Evolutionary conservation across 2,888 invertebrate species (phyloP), one percentile per base, ranked within the genome.

Genomic region (Dichetophora obliterata): DNA sequence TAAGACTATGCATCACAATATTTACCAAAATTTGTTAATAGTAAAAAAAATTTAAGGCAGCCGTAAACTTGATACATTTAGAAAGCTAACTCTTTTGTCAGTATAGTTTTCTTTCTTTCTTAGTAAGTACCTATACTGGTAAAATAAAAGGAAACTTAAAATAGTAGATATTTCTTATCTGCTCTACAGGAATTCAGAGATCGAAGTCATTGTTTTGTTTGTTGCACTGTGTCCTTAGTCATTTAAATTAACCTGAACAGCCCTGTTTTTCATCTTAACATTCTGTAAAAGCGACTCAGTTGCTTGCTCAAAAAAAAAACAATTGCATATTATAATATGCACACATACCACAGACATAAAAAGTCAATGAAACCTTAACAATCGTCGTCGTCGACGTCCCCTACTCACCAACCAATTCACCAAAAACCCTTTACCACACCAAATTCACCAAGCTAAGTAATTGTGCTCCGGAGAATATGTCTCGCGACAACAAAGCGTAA

Each of bases 391-490:
- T 4, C 5, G 43, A 3, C 34, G 1, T 6, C 54, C 34, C 0
- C 69, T 14, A 19, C 43, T 43, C 48, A 5, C 27, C 50, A 48
- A 27, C 5, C 31, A 9, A 14, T 31, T 31, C 63, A 14, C 19
- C 48, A 16, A 63, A 27, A 59, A 31, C n/a, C 19, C 65, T 1
- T 11, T 65, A 5, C 24, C 27, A 19, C 37, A n/a, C 22, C 6
- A 48, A 16, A 34, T 16, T 57, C 37, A 19, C 4, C n/a, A 59
- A 24, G 24, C 14, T 61, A 72, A 72, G 61, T 72, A 72, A 72
- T 72, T 72, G 72, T 61, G 61, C 68, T 43, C 37, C 48, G 24
- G 27, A 61, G 43, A 61, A 72, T 48, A 48, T 61, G 61, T 61
- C 72, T 43, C 43, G 48, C 27, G 61, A 31, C 37, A 27, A 71